Conservation (phyloP, 2,888 invertebrate species). For the Cerceris ruficornis region DNA sequence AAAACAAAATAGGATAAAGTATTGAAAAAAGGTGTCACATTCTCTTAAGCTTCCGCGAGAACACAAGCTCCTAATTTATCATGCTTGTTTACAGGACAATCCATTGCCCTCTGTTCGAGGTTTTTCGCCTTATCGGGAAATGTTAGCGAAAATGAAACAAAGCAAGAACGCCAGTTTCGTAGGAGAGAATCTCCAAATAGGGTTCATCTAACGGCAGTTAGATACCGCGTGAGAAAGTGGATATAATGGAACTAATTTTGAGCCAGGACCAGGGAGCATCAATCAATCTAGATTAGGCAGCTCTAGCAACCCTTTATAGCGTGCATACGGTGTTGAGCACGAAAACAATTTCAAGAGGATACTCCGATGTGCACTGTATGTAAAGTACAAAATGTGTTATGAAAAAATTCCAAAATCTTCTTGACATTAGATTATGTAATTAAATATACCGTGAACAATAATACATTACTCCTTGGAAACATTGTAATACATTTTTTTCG, state of each 20-base stretch:
- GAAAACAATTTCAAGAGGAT: conserved; percentile 69
- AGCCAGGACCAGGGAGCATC: conserved; percentile 68
- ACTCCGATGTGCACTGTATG: not conserved
- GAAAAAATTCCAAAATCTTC: not conserved
- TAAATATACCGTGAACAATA: too few species aligned
- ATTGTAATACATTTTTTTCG: too few species aligned
- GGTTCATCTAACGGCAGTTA: conserved; percentile 63
- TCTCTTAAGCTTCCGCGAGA: not conserved
- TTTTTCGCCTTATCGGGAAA: conserved; percentile 16
- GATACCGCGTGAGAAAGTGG: conserved; percentile 65
- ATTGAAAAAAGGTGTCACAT: too few species aligned
- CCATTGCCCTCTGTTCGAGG: not conserved
- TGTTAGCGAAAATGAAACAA: too few species aligned
- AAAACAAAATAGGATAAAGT: too few species aligned
- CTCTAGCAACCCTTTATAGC: conserved; percentile 44
- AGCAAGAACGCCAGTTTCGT: too few species aligned
- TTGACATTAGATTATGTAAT: too few species aligned
- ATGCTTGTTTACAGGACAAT: not conserved
- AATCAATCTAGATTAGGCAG: conserved; percentile 70
- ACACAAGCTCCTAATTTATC: not conserved
- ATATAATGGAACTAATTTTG: conserved; percentile 75
- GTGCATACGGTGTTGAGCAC: conserved; percentile 42
- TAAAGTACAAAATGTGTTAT: not conserved
- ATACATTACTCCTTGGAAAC: too few species aligned
- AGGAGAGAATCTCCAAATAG: too few species aligned